Percentiles rank a stretch among this genome's conserved stretches.
phyloP scores from a whole-genome alignment of 2,113 vertebrate species.

The Andinoacara biseriatus region DNA sequence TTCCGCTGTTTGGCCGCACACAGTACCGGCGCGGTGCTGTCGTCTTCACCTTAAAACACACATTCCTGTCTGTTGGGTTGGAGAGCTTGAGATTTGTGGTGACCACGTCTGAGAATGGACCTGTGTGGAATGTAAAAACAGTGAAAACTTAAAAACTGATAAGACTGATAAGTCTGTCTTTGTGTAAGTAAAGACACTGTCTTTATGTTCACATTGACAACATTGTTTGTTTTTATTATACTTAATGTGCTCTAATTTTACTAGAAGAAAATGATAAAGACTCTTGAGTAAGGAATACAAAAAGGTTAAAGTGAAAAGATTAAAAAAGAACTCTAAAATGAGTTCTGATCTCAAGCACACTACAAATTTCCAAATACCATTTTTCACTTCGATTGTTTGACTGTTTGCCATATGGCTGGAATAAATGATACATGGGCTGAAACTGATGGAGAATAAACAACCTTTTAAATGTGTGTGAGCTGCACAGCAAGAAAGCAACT shows the following conservation, averaged over 20 bases:
- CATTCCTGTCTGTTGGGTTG: slow-evolving; percentile 95
- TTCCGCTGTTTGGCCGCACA: slow-evolving; percentile 97
- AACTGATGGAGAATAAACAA: slow-evolving; percentile 14
- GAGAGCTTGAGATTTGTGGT: slow-evolving; percentile 95
- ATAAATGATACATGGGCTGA: slow-evolving; percentile 3
- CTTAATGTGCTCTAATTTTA: not conserved
- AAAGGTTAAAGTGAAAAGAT: too few species aligned
- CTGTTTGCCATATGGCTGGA: not conserved
- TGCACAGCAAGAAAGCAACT: not conserved
- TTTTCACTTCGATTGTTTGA: not conserved
- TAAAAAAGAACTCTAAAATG: not conserved
- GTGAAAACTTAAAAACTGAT: not conserved
- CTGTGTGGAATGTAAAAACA: slow-evolving; percentile 71
- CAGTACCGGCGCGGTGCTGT: slow-evolving; percentile 98
- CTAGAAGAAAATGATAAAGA: not conserved
- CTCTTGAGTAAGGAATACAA: too few species aligned
- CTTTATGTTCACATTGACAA: not conserved
- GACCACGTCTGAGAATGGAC: slow-evolving; percentile 98
- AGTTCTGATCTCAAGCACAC: not conserved
- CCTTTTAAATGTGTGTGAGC: not conserved
- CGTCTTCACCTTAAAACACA: slow-evolving; percentile 99
- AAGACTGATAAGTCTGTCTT: not conserved
- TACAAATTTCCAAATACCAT: not conserved
- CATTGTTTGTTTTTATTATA: not conserved
- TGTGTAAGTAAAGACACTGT: not conserved